Base-by-base conservation (phyloP, 2,113 vertebrate genomes). In the Grammatotria lemairii region DNA sequence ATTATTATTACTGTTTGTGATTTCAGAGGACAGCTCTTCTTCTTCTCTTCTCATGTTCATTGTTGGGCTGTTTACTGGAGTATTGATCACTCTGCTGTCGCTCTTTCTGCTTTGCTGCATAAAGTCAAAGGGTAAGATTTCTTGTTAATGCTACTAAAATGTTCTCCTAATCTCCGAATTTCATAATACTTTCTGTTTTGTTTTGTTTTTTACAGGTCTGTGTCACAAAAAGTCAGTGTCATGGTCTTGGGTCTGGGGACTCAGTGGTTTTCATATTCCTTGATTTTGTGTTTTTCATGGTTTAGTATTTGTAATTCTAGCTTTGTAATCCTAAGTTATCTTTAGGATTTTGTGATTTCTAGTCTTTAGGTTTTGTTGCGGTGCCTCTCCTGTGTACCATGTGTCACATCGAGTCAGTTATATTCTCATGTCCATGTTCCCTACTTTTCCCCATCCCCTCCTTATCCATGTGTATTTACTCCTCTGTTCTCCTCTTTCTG, bases 201-300 rank as follows among this genome's bases (percentile, higher is more conserved):
- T 28, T 31, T 28, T 33, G 7, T 53, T 4, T 45, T 49, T 0
- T 21, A 21, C 51, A 53, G 51, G 51, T 54, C 51, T 54, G 0
- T 0, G 0, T 54, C 5, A 0, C 51, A 54, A 54, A 54, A 54
- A 5, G 51, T 54, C 0, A 0, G 53, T 21, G 6, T 54, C 51
- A 4, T 6, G n/a, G 51, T 54, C n/a, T 0, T 54, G 2, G 0
- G 51, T 54, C 0, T 51, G 47, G 17, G 17, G 47, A 19, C 47
- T 19, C 16, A 49, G 16, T 0, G 16, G 6, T 49, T 49, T 49
- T 49, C 47, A 19, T 19, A 9, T 19, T 51, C 47, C 1, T 51
- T 19, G 8, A 19, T 51, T 19, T 51, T 19, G 47, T 19, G 47
- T 3, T 51, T 2, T 51, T 51, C 17, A 19, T 49, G 8, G 4